Evolutionary conservation across 2,113 vertebrate species (phyloP).

Genomic region (Machaerirhynchus nigripectus): DNA sequence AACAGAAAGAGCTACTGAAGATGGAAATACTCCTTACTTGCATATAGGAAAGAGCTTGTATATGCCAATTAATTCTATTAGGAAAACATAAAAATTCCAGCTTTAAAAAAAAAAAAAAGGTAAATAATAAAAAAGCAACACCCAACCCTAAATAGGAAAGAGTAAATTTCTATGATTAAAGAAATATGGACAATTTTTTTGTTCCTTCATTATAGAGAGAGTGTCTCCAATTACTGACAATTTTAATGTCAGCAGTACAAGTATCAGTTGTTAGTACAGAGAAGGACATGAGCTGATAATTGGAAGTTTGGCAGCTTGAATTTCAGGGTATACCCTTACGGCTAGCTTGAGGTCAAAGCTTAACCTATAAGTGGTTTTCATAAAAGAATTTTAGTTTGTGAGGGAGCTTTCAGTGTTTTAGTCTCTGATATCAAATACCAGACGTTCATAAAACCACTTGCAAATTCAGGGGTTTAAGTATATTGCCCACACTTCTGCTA

Average conservation of each 20-base stretch:
- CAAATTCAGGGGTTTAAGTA: not conserved
- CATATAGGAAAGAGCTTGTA: not conserved
- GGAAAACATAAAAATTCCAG: not conserved
- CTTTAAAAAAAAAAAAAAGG: rapidly evolving
- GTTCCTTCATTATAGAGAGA: not conserved
- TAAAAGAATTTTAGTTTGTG: not conserved
- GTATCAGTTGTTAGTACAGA: not conserved
- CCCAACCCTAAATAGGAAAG: not conserved
- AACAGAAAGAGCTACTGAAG: not conserved
- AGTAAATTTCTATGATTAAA: not conserved
- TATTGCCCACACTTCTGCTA: not conserved
- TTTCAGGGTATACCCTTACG: not conserved
- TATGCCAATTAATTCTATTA: not conserved
- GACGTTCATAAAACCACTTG: not conserved
- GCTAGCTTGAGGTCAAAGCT: not conserved
- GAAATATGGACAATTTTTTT: not conserved
- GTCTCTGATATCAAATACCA: not conserved
- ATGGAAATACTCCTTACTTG: not conserved
- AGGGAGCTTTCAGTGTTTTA: not conserved
- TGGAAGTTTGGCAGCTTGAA: not conserved
- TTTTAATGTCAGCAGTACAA: not conserved
- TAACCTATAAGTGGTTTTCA: not conserved
- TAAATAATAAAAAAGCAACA: not conserved
- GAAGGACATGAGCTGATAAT: not conserved
- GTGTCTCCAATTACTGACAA: not conserved